These are phyloP conservation scores for Melanocharis versteri DNA, from an alignment of 2,113 vertebrate species.

Conservation along the genomic window DNA sequence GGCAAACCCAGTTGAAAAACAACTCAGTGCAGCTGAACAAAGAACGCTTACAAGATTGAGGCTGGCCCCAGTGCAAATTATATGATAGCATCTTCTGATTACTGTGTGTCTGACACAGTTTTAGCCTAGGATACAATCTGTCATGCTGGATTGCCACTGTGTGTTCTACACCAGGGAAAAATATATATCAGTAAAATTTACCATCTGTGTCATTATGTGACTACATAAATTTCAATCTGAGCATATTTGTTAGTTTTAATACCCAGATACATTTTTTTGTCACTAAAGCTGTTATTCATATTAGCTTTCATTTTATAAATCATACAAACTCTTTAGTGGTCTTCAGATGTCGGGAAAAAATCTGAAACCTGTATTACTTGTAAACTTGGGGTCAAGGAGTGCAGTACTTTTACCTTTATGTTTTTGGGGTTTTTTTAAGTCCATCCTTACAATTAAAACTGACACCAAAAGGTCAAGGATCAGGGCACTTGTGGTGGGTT, in stretches of 20 bases:
- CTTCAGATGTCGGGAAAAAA: background rate
- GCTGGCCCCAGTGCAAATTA: conserved; percentile 41
- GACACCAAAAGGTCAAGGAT: conserved; percentile 3
- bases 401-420: background rate
- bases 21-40: background rate
- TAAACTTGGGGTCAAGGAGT: background rate
- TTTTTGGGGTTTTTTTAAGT: background rate
- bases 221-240: conserved; percentile 45
- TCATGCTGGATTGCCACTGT: conserved; percentile 29
- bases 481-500: background rate
- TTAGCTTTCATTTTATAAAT: background rate
- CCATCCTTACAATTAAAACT: background rate
- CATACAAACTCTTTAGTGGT: background rate
- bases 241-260: conserved; percentile 60
- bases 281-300: background rate
- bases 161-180: conserved; percentile 61
- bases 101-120: conserved; percentile 45
- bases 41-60: background rate
- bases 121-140: conserved; percentile 57
- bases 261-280: background rate
- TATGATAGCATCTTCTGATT: conserved; percentile 51
- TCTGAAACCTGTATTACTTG: background rate
- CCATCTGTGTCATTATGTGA: conserved; percentile 66
- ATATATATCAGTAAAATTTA: conserved; percentile 66
- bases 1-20: background rate